phyloP scores from a whole-genome alignment of 2,888 invertebrate species.

The Lamellibrachia satsuma region DNA sequence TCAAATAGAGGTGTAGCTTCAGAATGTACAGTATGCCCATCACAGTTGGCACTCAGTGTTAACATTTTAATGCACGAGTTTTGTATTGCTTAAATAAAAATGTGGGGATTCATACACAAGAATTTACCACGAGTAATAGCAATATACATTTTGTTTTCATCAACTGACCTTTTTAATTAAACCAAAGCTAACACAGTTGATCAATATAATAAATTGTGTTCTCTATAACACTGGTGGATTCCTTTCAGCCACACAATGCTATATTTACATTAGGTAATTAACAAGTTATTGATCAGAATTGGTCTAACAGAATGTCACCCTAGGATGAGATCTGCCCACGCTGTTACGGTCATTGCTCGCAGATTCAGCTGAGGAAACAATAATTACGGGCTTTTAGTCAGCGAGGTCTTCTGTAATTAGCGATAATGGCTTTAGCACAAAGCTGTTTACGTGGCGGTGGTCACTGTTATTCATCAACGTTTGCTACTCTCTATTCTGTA shows the following conservation, averaged over 20 bases:
- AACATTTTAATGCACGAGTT: no score
- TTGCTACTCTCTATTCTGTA: neutral
- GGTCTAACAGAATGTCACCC: neutral
- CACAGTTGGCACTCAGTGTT: no score
- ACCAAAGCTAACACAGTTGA: neutral
- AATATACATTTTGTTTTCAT: neutral
- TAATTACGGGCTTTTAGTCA: slow-evolving; percentile 17
- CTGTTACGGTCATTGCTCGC: neutral
- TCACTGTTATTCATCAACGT: neutral
- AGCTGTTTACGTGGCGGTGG: neutral
- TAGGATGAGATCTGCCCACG: neutral
- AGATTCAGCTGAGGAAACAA: neutral
- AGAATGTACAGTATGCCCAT: no score
- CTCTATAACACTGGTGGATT: neutral
- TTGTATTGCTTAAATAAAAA: no score
- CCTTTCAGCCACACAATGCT: neutral
- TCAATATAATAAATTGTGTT: neutral
- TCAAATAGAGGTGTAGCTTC: no score
- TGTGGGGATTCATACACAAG: no score
- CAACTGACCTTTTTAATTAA: neutral
- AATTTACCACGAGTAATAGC: no score
- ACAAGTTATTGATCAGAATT: slow-evolving; percentile 10
- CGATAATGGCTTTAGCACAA: neutral
- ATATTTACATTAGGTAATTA: neutral
- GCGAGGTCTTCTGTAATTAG: neutral